phyloP scores from a whole-genome alignment of 2,797 vertebrate genomes.

The Iguana delicatissima region DNA sequence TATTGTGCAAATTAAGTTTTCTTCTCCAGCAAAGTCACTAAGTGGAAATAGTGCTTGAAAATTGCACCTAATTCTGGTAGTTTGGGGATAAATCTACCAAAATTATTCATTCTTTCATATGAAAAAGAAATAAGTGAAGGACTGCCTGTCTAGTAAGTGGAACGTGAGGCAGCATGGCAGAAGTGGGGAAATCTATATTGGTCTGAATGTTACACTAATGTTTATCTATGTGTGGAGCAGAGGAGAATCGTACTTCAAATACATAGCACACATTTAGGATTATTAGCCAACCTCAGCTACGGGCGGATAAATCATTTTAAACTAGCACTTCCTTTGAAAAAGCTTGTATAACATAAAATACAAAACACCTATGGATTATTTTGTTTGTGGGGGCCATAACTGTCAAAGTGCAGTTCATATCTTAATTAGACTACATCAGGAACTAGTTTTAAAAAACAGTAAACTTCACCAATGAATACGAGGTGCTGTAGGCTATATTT shows the following conservation, averaged over 20 bases:
- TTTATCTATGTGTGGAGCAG: neutral
- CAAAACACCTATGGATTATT: neutral
- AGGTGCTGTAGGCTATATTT: too few species aligned
- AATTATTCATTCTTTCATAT: too few species aligned
- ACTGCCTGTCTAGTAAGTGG: too few species aligned
- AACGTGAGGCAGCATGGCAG: neutral
- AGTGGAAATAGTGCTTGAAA: neutral
- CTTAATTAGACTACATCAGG: neutral
- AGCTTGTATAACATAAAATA: neutral
- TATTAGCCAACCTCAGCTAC: neutral
- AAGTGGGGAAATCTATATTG: neutral
- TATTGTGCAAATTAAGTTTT: too few species aligned
- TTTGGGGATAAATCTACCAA: too few species aligned
- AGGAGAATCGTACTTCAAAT: neutral
- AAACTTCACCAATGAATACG: too few species aligned
- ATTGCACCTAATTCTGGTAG: too few species aligned
- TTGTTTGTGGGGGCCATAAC: neutral
- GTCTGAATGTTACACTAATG: neutral
- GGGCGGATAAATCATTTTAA: neutral
- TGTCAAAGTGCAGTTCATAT: neutral
- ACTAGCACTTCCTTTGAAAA: neutral
- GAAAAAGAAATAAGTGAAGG: too few species aligned
- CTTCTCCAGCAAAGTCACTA: too few species aligned
- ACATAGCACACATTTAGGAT: neutral
- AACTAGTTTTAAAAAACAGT: neutral